Percentiles rank a stretch among this genome's conserved stretches.
Evolutionary conservation across 2,113 vertebrate genomes (phyloP).

Genomic region (Rhabdornis inornatus): DNA sequence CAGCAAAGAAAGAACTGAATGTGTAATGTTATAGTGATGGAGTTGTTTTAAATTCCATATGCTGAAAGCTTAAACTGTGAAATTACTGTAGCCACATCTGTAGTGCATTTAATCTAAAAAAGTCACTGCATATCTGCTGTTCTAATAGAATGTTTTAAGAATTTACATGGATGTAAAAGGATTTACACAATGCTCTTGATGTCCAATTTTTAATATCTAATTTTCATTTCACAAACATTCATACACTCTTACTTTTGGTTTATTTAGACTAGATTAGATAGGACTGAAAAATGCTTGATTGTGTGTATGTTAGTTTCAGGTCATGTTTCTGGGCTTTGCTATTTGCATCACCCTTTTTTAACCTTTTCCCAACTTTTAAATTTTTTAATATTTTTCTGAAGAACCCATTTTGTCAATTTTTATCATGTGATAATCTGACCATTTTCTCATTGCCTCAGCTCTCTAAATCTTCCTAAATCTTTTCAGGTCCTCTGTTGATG

Average conservation of each 20-base stretch:
- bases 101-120: slow-evolving; percentile 11
- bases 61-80: slow-evolving; percentile 7
- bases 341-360: not conserved
- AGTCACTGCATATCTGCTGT: not conserved
- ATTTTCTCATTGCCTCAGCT: not conserved
- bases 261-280: not conserved
- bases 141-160: slow-evolving; percentile 30
- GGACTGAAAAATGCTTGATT: not conserved
- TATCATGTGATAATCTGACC: not conserved
- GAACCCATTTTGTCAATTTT: not conserved
- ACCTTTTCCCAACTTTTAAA: not conserved
- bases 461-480: not conserved
- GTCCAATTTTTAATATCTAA: not conserved
- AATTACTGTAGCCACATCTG: slow-evolving; percentile 33
- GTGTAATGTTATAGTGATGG: not conserved
- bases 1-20: not conserved
- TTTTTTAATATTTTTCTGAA: not conserved
- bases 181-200: not conserved
- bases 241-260: not conserved
- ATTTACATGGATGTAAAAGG: slow-evolving; percentile 2
- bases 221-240: not conserved
- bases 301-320: not conserved
- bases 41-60: slow-evolving; percentile 10
- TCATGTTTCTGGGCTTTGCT: not conserved
- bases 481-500: not conserved